Evolutionary conservation across 2,888 invertebrate genomes (phyloP).

Genomic region (Penaeus monodon): DNA sequence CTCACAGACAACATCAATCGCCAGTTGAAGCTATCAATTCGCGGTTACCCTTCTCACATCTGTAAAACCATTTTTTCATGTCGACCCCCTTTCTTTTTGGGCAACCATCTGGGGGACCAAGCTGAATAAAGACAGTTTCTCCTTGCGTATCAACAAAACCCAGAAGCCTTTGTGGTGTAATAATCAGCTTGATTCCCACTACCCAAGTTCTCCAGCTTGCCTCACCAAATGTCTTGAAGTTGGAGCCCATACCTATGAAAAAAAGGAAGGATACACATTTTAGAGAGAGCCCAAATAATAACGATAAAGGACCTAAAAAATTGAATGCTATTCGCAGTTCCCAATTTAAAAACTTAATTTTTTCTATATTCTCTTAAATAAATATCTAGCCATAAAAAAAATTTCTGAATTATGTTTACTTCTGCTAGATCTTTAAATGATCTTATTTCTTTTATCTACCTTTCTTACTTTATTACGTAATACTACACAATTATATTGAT

Average conservation of each 20-base stretch:
- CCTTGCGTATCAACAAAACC: slow-evolving; percentile 83
- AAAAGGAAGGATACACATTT: neutral
- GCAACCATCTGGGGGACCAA: slow-evolving; percentile 88
- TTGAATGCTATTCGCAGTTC: too few species aligned
- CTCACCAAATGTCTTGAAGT: slow-evolving; percentile 83
- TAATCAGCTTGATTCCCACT: slow-evolving; percentile 84
- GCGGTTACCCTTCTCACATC: slow-evolving; percentile 94
- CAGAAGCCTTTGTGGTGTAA: slow-evolving; percentile 82
- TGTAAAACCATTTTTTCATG: slow-evolving; percentile 86
- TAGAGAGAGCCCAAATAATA: too few species aligned
- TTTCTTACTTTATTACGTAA: too few species aligned
- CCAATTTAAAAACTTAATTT: too few species aligned
- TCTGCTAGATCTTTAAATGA: too few species aligned
- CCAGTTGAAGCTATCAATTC: slow-evolving; percentile 88
- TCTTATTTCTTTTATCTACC: too few species aligned
- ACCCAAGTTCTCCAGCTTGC: slow-evolving; percentile 80
- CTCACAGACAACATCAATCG: slow-evolving; percentile 77
- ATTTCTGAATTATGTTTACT: too few species aligned
- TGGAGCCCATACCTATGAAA: slow-evolving; percentile 30
- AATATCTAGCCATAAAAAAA: too few species aligned
- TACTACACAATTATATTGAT: too few species aligned
- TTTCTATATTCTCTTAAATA: too few species aligned
- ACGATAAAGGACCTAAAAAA: too few species aligned
- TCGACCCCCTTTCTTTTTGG: slow-evolving; percentile 97
- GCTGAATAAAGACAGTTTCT: slow-evolving; percentile 92